Conservation (phyloP, 2,113 vertebrate species). For the Tor tambroides region DNA sequence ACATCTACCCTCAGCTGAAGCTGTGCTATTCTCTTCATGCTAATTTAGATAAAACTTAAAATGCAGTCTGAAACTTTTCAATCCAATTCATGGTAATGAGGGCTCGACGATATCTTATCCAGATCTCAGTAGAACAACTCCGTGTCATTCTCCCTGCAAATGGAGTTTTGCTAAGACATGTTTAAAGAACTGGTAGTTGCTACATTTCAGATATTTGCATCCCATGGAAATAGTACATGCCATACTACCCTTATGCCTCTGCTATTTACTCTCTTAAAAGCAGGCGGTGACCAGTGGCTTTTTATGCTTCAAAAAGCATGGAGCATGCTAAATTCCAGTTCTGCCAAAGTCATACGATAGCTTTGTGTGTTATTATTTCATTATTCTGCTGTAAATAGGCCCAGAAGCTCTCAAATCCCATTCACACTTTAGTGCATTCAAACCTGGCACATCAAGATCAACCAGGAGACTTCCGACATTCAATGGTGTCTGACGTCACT, state of each 20-base stretch:
- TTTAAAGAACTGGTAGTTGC: not conserved
- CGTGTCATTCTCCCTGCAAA: not conserved
- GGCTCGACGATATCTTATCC: not conserved
- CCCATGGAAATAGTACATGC: not conserved
- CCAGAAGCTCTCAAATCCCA: conserved; percentile 2
- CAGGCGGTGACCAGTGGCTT: not conserved
- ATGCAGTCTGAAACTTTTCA: conserved; percentile 6
- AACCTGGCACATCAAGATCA: not conserved
- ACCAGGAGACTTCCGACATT: not conserved
- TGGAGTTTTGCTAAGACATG: conserved; percentile 11
- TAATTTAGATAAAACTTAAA: conserved; percentile 19
- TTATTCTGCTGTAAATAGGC: not conserved
- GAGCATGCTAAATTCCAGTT: not conserved
- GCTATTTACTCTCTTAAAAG: not conserved
- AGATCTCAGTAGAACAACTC: not conserved
- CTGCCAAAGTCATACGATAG: not conserved
- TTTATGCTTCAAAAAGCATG: not conserved
- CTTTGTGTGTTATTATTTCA: conserved; percentile 10
- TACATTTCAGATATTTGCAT: conserved; percentile 13
- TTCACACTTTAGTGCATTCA: not conserved
- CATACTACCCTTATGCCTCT: not conserved
- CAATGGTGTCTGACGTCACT: not conserved
- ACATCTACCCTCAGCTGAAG: not conserved
- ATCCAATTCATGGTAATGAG: not conserved
- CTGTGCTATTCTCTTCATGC: conserved; percentile 7